phyloP scores from a whole-genome alignment of 2,113 vertebrate species.

The Psophia crepitans region DNA sequence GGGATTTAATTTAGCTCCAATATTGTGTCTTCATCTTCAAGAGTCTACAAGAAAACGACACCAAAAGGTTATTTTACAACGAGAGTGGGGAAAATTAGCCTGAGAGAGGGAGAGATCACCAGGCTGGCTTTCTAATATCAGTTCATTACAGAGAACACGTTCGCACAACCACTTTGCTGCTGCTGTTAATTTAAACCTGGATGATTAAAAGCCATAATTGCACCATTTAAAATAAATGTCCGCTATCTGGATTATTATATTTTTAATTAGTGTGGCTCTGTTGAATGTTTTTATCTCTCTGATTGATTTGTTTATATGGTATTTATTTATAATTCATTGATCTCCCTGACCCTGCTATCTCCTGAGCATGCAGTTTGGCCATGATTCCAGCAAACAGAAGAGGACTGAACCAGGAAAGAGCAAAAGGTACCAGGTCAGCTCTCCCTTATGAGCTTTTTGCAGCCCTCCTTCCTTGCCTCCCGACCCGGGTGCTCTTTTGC shows the following conservation, averaged over 20 bases:
- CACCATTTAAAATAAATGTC: conserved; percentile 61
- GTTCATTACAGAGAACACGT: conserved; percentile 20
- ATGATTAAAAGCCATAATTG: conserved; percentile 67
- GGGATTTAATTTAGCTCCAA: conserved; percentile 64
- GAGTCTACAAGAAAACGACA: conserved; percentile 47
- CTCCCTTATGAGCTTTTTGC: neutral
- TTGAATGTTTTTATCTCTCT: conserved; percentile 49
- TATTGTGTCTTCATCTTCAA: conserved; percentile 61
- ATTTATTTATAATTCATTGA: conserved; percentile 57
- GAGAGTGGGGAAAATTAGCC: conserved; percentile 39
- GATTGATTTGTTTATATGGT: conserved; percentile 66
- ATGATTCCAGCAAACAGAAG: conserved; percentile 37
- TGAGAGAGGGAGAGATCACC: neutral
- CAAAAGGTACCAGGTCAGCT: conserved; percentile 34
- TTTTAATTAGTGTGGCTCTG: conserved; percentile 63
- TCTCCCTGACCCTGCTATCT: conserved; percentile 33
- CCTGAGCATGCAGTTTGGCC: neutral
- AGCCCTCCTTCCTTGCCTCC: neutral
- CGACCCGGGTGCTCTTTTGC: neutral
- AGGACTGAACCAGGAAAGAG: neutral
- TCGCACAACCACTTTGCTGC: neutral
- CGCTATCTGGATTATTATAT: conserved; percentile 57
- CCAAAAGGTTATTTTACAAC: conserved; percentile 51
- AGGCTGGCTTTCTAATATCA: conserved; percentile 49
- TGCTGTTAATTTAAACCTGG: conserved; percentile 53